Conservation (phyloP, 2,888 invertebrate genomes). For the Drosophila suboccidentalis region DNA sequence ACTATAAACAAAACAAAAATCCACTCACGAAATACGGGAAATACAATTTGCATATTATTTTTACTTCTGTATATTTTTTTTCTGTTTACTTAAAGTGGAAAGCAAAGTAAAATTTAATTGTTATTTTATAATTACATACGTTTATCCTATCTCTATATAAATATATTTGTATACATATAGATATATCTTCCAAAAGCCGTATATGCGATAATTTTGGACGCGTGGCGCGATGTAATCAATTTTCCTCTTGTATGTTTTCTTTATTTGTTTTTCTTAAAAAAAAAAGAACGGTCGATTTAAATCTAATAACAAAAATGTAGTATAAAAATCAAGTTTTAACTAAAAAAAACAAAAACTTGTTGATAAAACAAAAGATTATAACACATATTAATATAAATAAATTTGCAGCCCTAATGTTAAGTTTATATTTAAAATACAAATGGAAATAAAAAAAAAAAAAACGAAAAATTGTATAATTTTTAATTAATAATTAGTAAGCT, state of each 20-base stretch:
- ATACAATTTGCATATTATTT: slow-evolving; percentile 28
- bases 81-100: slow-evolving; percentile 57
- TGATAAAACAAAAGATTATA: slow-evolving; percentile 50
- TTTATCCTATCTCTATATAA: slow-evolving; percentile 20
- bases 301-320: slow-evolving; percentile 44
- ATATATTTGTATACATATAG: slow-evolving; percentile 27
- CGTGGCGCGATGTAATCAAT: slow-evolving; percentile 65
- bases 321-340: slow-evolving; percentile 49
- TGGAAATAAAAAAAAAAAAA: slow-evolving; percentile 34
- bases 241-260: slow-evolving; percentile 59
- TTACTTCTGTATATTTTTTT: slow-evolving; percentile 69
- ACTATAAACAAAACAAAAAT: slow-evolving; percentile 26
- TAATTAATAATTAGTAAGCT: slow-evolving; percentile 67
- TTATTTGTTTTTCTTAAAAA: slow-evolving; percentile 56
- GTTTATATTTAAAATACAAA: slow-evolving; percentile 62
- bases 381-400: slow-evolving; percentile 49
- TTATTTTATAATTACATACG: slow-evolving; percentile 40
- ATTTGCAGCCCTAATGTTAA: slow-evolving; percentile 64
- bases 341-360: slow-evolving; percentile 43
- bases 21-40: slow-evolving; percentile 3
- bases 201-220: slow-evolving; percentile 56
- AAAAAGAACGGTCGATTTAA: slow-evolving; percentile 45
- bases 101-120: slow-evolving; percentile 47
- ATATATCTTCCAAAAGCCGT: slow-evolving; percentile 59
- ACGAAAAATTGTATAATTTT: slow-evolving; percentile 67